Conservation (phyloP, 2,888 invertebrate genomes). For the Polyommatus iphigenia region DNA sequence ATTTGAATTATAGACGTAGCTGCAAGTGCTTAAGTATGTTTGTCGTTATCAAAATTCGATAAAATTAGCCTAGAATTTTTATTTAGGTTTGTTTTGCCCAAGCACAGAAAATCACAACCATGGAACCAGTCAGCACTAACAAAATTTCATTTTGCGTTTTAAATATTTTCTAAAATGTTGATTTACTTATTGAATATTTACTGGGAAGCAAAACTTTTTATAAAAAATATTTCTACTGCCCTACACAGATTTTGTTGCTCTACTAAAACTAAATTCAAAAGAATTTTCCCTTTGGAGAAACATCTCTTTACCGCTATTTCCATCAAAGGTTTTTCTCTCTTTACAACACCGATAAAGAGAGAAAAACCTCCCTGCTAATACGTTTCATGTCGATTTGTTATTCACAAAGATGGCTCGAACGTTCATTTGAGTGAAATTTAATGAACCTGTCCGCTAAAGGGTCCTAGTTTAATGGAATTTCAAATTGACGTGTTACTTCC, state of each 20-base stretch:
- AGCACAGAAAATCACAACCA: too few species aligned
- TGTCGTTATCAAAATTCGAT: too few species aligned
- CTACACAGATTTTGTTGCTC: background rate
- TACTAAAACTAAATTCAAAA: background rate
- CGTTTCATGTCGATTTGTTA: constrained; percentile 21
- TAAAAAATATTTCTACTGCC: too few species aligned
- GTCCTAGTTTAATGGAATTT: constrained; percentile 23
- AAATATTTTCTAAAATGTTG: too few species aligned
- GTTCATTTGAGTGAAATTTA: constrained; percentile 28
- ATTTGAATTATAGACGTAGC: too few species aligned
- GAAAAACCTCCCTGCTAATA: constrained; percentile 8
- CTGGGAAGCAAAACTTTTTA: background rate
- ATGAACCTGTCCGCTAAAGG: constrained; percentile 14
- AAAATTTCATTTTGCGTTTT: too few species aligned
- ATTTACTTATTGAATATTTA: background rate
- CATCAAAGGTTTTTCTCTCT: background rate
- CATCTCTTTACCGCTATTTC: constrained; percentile 4
- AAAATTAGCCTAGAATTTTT: too few species aligned
- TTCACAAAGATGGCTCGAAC: constrained; percentile 19
- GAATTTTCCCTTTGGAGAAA: background rate
- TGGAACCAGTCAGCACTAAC: too few species aligned
- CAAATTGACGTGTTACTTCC: constrained; percentile 16
- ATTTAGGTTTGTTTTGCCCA: too few species aligned
- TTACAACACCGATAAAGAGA: background rate
- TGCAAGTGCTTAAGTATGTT: too few species aligned